Conservation (phyloP, 1,140 invertebrate genomes). For the Amyelois transitella region DNA sequence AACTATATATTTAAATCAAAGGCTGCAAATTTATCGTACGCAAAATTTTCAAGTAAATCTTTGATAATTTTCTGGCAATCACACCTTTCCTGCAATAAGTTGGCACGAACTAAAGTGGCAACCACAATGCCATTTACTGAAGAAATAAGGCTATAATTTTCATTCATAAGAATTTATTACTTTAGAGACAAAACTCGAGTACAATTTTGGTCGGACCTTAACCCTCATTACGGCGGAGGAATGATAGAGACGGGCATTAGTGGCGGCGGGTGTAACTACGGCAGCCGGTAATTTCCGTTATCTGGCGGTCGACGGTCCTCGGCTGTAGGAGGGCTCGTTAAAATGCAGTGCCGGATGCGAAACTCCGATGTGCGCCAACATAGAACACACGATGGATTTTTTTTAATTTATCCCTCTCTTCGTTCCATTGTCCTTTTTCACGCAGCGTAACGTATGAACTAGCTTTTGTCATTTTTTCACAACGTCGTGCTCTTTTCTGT, state of each 20-base stretch:
- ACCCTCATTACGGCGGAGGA: not conserved
- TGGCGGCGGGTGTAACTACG: slow-evolving; percentile 7
- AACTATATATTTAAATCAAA: too few species aligned
- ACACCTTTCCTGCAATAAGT: too few species aligned
- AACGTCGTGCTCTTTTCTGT: too few species aligned
- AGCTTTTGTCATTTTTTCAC: too few species aligned
- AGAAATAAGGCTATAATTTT: not conserved
- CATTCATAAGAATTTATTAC: not conserved
- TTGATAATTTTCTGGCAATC: too few species aligned
- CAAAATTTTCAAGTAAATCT: too few species aligned
- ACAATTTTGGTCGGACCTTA: not conserved
- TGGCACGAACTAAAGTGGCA: too few species aligned
- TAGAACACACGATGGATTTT: not conserved
- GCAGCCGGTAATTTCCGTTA: slow-evolving; percentile 22
- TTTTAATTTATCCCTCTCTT: not conserved
- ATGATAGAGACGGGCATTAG: not conserved
- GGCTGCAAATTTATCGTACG: too few species aligned
- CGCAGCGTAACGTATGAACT: not conserved
- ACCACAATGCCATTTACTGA: too few species aligned
- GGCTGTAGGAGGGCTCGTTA: slow-evolving; percentile 13
- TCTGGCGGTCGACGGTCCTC: slow-evolving; percentile 13
- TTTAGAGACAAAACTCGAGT: not conserved
- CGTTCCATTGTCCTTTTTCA: not conserved
- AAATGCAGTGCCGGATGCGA: slow-evolving; percentile 22
- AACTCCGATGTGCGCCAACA: slow-evolving; percentile 11